Evolutionary conservation across 2,888 invertebrate species (phyloP).

Genomic region (Campoplex capitator): DNA sequence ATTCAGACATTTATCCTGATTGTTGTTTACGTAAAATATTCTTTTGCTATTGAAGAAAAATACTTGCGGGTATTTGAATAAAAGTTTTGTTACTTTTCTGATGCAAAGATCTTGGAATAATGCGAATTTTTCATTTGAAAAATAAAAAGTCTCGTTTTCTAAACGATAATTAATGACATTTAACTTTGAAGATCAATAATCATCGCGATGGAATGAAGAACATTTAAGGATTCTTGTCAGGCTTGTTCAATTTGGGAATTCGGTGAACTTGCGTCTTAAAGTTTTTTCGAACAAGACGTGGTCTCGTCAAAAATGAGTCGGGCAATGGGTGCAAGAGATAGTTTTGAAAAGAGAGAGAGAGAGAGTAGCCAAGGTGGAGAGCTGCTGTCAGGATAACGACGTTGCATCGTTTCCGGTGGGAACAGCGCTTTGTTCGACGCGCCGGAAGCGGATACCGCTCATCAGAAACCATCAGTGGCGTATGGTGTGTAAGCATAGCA

Average conservation of each 20-base stretch:
- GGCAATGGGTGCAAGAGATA: conserved; percentile 32
- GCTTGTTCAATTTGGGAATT: neutral
- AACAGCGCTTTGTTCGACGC: conserved; percentile 81
- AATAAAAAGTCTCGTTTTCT: neutral
- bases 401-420: conserved; percentile 81
- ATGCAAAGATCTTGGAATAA: neutral
- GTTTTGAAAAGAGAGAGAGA: neutral
- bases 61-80: neutral
- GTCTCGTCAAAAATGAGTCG: conserved; percentile 4
- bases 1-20: neutral
- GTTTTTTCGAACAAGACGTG: neutral
- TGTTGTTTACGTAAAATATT: neutral
- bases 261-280: neutral
- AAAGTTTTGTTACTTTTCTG: neutral
- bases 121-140: neutral
- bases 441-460: conserved; percentile 83
- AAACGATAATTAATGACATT: neutral
- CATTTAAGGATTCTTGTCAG: neutral
- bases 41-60: neutral
- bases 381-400: conserved; percentile 80
- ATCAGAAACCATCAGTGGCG: conserved; percentile 80
- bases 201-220: neutral
- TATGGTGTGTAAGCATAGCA: conserved; percentile 63
- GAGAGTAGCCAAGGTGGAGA: conserved; percentile 62
- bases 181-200: neutral